Evolutionary conservation across 2,888 invertebrate genomes (phyloP), one percentile per base, ranked within the genome.

Genomic region (Kryphioiulus occultus): DNA sequence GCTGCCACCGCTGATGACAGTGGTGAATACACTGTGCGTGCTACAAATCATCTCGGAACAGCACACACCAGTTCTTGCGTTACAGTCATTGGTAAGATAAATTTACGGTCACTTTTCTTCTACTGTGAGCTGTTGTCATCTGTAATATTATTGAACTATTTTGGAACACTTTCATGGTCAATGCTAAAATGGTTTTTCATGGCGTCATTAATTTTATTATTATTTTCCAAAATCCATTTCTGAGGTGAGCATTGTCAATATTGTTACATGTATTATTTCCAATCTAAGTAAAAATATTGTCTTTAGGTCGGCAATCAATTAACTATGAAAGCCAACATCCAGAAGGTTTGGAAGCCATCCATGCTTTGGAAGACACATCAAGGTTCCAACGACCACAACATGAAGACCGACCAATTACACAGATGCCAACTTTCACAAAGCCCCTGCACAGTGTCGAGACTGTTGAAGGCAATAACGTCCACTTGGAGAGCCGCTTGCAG

Each of bases 1-100:
- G 97, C 98, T 91, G 96, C 97, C 30, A 97, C 96, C 88, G 95
- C 97, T n/a, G 94, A 96, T 88, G 99, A 99, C 92, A 96, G 97
- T 59, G 98, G 98, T 87, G 97, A 97, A 93, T 99, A 99, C 91
- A 99, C 97, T 0, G 97, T 96, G 83, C 94, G 97, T 89, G 99
- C 99, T 42, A 96, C 96, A 0, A 99, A 99, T 91, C 97, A 97
- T 91, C 94, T 98, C 78, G 99, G 99, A 53, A 95, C 96, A 26
- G 98, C 98, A 19, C 97, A 97, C 90, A 98, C 98, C 19, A 96
- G 96, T 4, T 95, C 98, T 12, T 96, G 96, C 92, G 96, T 98
- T 9, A 95, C 96, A 90, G 96, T 92, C 89, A 90, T 88, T n/a
- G 88, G 89, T 83, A 88, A 87, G 32, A 44, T 44, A 44, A 35